Base-by-base conservation (phyloP, 2,888 invertebrate genomes). In the Drosophila gaucha region DNA sequence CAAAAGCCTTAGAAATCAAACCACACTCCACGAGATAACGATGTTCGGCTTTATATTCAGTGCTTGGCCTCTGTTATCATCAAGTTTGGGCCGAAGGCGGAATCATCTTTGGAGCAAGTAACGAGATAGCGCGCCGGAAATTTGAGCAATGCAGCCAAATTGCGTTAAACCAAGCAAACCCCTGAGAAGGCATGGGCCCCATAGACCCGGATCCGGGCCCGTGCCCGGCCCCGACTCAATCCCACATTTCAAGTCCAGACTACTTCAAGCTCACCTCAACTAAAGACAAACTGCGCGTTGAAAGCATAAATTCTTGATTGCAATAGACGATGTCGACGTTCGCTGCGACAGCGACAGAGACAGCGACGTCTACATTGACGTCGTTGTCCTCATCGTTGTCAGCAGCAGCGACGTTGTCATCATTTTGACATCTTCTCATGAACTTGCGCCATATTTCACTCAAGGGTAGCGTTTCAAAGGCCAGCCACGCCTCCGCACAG, bases 261-360 rank as follows among this genome's bases (percentile, higher is more conserved):
- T 56, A 47, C 46, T 33, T 16, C 8, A 24, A 8, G 41, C 57
- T 50, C 52, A 67, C 57, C 77, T 72, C 59, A 64, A 63, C 58
- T 49, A 62, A 82, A 78, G 79, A 68, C 77, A 79, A 76, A 86
- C 84, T 77, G 69, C 51, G 67, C 64, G 69, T 36, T 67, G 72
- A 84, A 78, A 80, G 67, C 87, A 85, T 84, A 82, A 86, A 82
- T 86, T 86, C 85, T 78, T 82, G 82, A 82, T 82, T 82, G 82
- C 87, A 86, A 80, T 80, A 84, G 80, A 78, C 75, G 78, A 65
- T 38, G 74, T 28, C 36, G 58, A 35, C 56, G 49, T 22, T 39
- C 24, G 43, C 56, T 44, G 16, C 30, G 56, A 57, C 10, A 3
- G 16, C n/a, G 50, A 50, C 39, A 5, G 16, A n/a, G 31, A 50